Conservation (phyloP, 2,797 vertebrate genomes). For the Kryptopterus vitreolus region DNA sequence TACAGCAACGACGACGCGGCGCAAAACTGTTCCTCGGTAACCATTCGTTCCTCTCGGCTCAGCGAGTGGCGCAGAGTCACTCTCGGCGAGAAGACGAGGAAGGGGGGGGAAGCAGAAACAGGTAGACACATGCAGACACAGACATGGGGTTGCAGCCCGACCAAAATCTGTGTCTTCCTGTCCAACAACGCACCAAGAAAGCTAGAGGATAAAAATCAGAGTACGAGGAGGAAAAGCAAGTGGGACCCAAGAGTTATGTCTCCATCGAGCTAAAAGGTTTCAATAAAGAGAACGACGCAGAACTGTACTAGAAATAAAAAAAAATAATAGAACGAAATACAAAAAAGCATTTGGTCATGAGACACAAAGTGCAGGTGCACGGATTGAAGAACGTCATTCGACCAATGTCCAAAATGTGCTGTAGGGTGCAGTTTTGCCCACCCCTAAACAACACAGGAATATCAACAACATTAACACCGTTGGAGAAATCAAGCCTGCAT, state of each 20-base stretch:
- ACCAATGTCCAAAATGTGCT: constrained; percentile 31
- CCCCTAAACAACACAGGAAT: background rate
- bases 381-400: constrained; percentile 64
- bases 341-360: constrained; percentile 59
- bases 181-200: constrained; percentile 42
- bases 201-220: constrained; percentile 10
- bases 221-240: background rate
- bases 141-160: constrained; percentile 25
- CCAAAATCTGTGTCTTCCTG: constrained; percentile 42
- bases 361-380: constrained; percentile 77
- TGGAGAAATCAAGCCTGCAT: constrained; percentile 2
- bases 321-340: background rate
- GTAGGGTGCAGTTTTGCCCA: constrained; percentile 2
- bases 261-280: constrained; percentile 4
- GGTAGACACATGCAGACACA: constrained; percentile 55
- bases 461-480: background rate
- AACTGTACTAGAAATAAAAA: constrained; percentile 31
- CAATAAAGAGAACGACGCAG: background rate
- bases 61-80: background rate
- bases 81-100: constrained; percentile 34
- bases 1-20: constrained; percentile 43
- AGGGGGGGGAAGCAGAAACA: constrained; percentile 49
- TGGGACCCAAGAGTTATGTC: constrained; percentile 2
- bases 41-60: constrained; percentile 40
- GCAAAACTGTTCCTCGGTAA: constrained; percentile 43